Percentiles rank a stretch among this genome's conserved stretches.
Conservation (phyloP, 2,888 invertebrate genomes). For the Drosophila acutilabella region DNA sequence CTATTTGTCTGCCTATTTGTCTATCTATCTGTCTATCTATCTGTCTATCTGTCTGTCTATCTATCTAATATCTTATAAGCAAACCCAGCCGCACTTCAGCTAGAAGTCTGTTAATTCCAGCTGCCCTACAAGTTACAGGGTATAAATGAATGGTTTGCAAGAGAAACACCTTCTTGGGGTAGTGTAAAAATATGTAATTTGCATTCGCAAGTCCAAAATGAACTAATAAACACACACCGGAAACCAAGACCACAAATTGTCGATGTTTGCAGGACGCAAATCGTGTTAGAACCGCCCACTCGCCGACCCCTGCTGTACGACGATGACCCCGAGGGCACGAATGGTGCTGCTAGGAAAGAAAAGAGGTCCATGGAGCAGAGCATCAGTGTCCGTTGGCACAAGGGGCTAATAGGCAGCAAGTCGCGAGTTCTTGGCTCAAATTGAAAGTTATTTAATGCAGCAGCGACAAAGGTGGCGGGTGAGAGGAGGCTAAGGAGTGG, state of each 20-base stretch:
- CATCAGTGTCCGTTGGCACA: constrained; percentile 45
- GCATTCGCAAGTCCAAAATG: constrained; percentile 61
- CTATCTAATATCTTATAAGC: no score
- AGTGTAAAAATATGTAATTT: constrained; percentile 51
- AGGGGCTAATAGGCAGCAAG: constrained; percentile 68
- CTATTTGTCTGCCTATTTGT: no score
- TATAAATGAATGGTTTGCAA: neutral
- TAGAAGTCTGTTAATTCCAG: no score
- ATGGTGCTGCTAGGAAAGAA: constrained; percentile 8
- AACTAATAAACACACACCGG: constrained; percentile 73
- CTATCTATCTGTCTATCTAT: no score
- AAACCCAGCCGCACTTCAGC: no score
- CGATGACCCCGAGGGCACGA: constrained; percentile 19
- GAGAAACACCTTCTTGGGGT: neutral
- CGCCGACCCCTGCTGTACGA: neutral
- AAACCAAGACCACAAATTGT: constrained; percentile 70
- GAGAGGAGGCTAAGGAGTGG: neutral
- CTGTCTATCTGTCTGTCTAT: no score
- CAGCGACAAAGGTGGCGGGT: constrained; percentile 29
- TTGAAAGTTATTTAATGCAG: constrained; percentile 78
- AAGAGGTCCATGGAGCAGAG: constrained; percentile 37
- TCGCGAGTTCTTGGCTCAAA: constrained; percentile 73
- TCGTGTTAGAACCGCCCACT: constrained; percentile 30
- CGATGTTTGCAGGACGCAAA: constrained; percentile 55
- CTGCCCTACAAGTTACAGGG: neutral